Base-by-base conservation (phyloP, 1,140 invertebrate species). In the Colletes latitarsis region DNA sequence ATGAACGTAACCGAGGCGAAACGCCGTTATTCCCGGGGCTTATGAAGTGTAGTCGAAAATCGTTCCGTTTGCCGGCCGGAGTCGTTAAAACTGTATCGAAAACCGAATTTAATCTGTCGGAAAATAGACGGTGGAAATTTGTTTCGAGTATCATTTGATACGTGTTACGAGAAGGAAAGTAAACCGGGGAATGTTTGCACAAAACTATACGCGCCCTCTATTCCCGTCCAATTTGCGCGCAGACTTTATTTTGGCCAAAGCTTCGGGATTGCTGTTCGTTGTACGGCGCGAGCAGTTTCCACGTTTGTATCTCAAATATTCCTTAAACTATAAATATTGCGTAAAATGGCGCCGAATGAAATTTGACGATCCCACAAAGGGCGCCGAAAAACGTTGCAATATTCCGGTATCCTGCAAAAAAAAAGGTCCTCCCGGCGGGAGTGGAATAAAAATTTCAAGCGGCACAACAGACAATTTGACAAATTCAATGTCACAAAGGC, bases 201-300 rank as follows among this genome's bases (percentile, higher is more conserved):
- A 62, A 73, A 79, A 79, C 77, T 79, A 55, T 72, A 52, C 69
- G 52, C 62, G 19, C 49, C 52, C 77, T 46, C 77, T 66, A 57
- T 72, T 64, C 60, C 70, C 72, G 64, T 63, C 41, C 70, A 79
- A 79, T 79, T 79, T 71, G 70, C 52, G 70, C 49, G 77, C 77
- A 79, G 70, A 73, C 77, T 79, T 73, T 73, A 73, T 79, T 79
- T 79, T 79, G 77, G 77, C 60, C 69, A 57, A 79, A 73, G 70
- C 70, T 43, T 72, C 12, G 69, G 30, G 77, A 72, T 78, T 70
- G 69, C 52, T 63, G 77, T 55, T 78, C 60, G 76, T 39, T 80
- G 77, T 57, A 58, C 63, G 21, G 52, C 43, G 52, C 64, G 55
- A 68, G 55, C 52, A 62, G 43, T 49, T 4, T 15, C 17, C n/a